A percentile compares a stretch with the other conserved stretches of the same genome.
Conservation (phyloP, 2,113 vertebrate genomes). For the Oncorhynchus nerka region DNA sequence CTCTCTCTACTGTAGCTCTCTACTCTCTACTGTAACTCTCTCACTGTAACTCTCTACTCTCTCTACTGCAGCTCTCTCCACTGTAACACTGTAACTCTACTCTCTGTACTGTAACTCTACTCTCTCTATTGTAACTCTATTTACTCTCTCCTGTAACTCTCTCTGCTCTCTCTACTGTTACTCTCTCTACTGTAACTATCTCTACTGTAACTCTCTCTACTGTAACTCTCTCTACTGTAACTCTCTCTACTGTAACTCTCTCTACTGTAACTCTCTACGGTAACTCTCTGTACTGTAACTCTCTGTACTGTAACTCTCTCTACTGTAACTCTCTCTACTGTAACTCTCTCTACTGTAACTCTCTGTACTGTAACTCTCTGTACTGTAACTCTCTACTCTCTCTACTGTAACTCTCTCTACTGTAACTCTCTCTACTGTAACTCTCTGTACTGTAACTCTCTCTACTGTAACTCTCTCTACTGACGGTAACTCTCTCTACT, state of each 20-base stretch:
- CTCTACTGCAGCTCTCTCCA: not conserved
- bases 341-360: conserved; percentile 58
- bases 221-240: too few relatives aligned
- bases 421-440: not conserved
- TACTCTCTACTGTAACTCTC: conserved; percentile 39
- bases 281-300: not conserved
- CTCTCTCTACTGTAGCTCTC: not conserved
- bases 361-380: conserved; percentile 36
- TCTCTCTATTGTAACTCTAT: conserved; percentile 33
- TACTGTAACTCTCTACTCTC: not conserved
- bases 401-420: conserved; percentile 54
- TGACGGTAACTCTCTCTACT: not conserved
- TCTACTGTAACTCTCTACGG: not conserved
- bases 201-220: not conserved
- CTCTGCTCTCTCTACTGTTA: conserved; percentile 53
- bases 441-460: conserved; percentile 71
- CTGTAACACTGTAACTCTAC: too few relatives aligned
- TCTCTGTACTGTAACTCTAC: conserved; percentile 49
- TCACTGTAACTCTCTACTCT: conserved; percentile 40
- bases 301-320: conserved; percentile 24
- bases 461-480: conserved; percentile 39
- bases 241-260: conserved; percentile 69
- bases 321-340: conserved; percentile 42
- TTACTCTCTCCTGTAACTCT: conserved; percentile 57
- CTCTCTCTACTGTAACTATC: conserved; percentile 42